Percentiles rank a stretch among this genome's conserved stretches.
Evolutionary conservation across 2,113 vertebrate genomes (phyloP).

Genomic region (Bombycilla garrulus): DNA sequence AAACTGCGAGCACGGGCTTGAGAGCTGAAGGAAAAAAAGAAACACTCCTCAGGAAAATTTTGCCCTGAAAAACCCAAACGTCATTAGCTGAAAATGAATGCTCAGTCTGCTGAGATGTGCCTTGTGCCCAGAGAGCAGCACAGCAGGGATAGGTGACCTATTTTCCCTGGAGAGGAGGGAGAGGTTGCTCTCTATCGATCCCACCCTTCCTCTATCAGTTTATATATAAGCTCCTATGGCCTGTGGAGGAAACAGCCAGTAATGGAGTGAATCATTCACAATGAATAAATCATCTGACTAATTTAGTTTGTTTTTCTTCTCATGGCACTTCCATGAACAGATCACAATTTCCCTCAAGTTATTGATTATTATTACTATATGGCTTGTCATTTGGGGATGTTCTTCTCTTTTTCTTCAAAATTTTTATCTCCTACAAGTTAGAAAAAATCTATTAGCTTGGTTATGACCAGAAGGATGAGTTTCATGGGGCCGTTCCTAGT

Average conservation of each 20-base stretch:
- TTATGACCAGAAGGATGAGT: background rate
- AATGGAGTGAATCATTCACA: conserved; percentile 31
- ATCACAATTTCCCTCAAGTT: background rate
- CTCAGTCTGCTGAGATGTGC: background rate
- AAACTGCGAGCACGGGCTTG: background rate
- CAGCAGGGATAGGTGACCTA: background rate
- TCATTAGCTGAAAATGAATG: background rate
- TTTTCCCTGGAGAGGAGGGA: conserved; percentile 29
- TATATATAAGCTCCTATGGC: background rate
- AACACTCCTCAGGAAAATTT: background rate
- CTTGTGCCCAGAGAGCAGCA: background rate
- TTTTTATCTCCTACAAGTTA: background rate
- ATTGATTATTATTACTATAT: background rate
- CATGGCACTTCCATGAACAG: background rate
- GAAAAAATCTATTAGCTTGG: background rate
- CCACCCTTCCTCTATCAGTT: conserved; percentile 5
- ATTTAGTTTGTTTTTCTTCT: conserved; percentile 46
- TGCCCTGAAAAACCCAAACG: background rate
- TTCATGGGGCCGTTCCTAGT: background rate
- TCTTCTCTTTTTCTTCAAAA: background rate
- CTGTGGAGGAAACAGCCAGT: conserved; percentile 10
- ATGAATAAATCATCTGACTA: conserved; percentile 44
- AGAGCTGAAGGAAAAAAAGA: background rate
- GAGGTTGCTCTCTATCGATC: background rate
- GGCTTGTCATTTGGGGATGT: background rate